Evolutionary conservation across 2,888 invertebrate genomes (phyloP).

Genomic region (Panopea generosa): DNA sequence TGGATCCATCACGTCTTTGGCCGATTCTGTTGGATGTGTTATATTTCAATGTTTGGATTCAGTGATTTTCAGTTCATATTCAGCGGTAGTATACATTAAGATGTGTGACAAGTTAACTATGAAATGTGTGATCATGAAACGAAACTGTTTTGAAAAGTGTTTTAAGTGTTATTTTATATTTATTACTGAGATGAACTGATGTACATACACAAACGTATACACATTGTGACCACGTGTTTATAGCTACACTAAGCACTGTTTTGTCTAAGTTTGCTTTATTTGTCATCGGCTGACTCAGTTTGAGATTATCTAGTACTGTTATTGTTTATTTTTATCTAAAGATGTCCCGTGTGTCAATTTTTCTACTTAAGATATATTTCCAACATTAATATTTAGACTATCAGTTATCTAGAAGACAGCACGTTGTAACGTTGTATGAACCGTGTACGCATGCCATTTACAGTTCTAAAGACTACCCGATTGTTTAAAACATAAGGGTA

Average conservation of each 20-base stretch:
- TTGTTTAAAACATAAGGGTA: conserved; percentile 63
- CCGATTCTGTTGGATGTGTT: conserved; percentile 16
- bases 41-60: no score
- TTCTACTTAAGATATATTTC: conserved; percentile 5
- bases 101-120: no score
- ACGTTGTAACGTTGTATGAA: conserved; percentile 25
- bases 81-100: no score
- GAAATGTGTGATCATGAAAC: no score
- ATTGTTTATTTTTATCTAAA: conserved; percentile 27
- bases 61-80: no score
- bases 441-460: conserved; percentile 58
- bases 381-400: conserved; percentile 14
- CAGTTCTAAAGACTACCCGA: conserved; percentile 52
- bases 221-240: no score
- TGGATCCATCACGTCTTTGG: conserved; percentile 11
- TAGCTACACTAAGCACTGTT: no score
- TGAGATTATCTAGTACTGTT: conserved; percentile 28
- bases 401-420: conserved; percentile 39
- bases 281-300: conserved; percentile 17
- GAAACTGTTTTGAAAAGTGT: no score
- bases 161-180: no score
- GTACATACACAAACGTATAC: no score
- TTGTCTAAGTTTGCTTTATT: not conserved
- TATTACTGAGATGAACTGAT: no score
- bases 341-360: conserved; percentile 46